phyloP scores from a whole-genome alignment of 2,113 vertebrate species.

The Collichthys lucidus region DNA sequence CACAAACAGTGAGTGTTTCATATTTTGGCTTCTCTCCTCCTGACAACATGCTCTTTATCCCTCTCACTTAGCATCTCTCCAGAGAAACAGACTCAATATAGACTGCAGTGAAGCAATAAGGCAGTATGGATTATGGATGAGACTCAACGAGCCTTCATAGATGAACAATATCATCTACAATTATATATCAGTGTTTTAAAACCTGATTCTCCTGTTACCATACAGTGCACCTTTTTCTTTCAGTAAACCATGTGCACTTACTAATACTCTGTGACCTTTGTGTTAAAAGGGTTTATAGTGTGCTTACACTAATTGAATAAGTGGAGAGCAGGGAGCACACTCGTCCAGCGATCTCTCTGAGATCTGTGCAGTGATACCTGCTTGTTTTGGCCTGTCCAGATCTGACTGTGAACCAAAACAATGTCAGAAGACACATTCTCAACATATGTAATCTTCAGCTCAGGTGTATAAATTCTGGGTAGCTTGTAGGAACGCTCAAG shows the following conservation, averaged over 20 bases:
- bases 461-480: too few relatives aligned
- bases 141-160: neutral
- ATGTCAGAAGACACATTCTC: too few relatives aligned
- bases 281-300: conserved; percentile 54
- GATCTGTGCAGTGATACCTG: conserved; percentile 28
- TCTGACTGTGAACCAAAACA: neutral
- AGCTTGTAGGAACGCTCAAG: too few relatives aligned
- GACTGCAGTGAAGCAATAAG: conserved; percentile 12
- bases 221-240: conserved; percentile 21
- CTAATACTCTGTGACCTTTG: conserved; percentile 37
- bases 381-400: neutral
- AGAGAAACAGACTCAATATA: conserved; percentile 21
- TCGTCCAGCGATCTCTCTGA: conserved; percentile 5
- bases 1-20: conserved; percentile 3
- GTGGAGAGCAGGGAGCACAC: conserved; percentile 31
- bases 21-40: conserved; percentile 9
- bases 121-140: conserved; percentile 39
- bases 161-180: too few relatives aligned
- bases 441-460: too few relatives aligned
- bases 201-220: neutral
- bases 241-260: neutral
- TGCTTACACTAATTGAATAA: conserved; percentile 69
- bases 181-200: neutral
- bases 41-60: conserved; percentile 21
- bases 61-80: conserved; percentile 21